A percentile compares a stretch with the other conserved stretches of the same genome.
Conservation (phyloP, 2,797 vertebrate species). For the Labroides dimidiatus region DNA sequence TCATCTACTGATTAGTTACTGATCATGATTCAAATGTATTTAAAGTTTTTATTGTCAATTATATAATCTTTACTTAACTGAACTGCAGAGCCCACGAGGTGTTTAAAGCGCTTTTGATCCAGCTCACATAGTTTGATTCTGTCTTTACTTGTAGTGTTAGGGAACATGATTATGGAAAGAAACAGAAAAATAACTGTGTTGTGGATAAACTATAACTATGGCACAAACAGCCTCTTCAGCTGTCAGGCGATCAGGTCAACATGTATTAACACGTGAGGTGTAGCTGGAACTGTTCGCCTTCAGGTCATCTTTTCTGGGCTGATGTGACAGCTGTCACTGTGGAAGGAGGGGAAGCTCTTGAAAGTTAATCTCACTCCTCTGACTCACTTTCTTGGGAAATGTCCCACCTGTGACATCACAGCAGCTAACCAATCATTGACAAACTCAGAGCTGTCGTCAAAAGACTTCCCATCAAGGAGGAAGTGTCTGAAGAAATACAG, state of each 20-base stretch:
- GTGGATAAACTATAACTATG: too few species aligned
- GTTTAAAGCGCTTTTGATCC: too few species aligned
- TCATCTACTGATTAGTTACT: background rate
- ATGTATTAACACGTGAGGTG: background rate
- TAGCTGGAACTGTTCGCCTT: background rate
- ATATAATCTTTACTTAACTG: too few species aligned
- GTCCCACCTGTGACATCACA: conserved; percentile 28
- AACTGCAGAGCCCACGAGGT: too few species aligned
- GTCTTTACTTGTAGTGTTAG: too few species aligned
- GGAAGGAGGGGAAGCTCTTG: background rate
- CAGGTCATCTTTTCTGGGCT: background rate
- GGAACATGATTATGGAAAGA: too few species aligned
- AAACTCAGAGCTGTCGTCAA: conserved; percentile 1
- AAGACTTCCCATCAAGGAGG: conserved; percentile 22
- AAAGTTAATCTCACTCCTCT: conserved; percentile 25
- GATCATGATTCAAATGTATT: too few species aligned
- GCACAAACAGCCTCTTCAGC: background rate
- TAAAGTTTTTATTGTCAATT: too few species aligned
- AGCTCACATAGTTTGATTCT: too few species aligned
- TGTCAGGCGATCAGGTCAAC: background rate
- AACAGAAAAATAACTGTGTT: too few species aligned
- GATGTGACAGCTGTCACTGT: conserved; percentile 1
- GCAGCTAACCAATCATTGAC: conserved; percentile 39
- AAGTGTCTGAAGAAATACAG: conserved; percentile 44
- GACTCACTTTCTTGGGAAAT: conserved; percentile 53